Conservation (phyloP, 2,797 vertebrate species). For the Peromyscus attwateri region DNA sequence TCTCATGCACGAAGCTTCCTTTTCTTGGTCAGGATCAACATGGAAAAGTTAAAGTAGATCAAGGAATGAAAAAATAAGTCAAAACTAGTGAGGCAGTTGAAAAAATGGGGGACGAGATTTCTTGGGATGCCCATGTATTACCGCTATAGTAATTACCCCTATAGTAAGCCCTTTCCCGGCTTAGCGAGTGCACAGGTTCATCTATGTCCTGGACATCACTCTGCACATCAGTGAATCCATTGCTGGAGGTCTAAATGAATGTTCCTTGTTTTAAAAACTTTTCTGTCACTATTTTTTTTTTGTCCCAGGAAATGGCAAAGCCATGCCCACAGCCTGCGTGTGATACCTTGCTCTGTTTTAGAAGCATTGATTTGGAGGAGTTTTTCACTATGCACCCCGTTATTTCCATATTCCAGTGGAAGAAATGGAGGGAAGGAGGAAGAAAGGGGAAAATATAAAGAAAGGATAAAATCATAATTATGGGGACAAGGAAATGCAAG, state of each 20-base stretch:
- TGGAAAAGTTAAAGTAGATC: neutral
- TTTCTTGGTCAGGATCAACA: neutral
- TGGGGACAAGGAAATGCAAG: constrained; percentile 59
- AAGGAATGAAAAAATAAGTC: neutral
- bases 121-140: neutral
- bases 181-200: accelerated
- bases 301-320: neutral
- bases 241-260: constrained; percentile 33
- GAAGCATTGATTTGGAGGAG: neutral
- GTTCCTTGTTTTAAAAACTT: neutral
- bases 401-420: neutral
- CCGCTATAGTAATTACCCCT: neutral
- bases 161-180: neutral
- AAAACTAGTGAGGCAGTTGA: neutral
- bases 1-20: neutral
- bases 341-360: neutral
- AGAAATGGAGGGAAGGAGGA: constrained; percentile 11
- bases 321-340: too few species aligned
- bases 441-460: neutral
- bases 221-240: neutral
- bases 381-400: neutral
- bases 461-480: constrained; percentile 31
- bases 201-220: neutral
- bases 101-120: neutral
- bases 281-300: constrained; percentile 44